These are phyloP conservation scores for Amyelois transitella DNA, from an alignment of 1,140 invertebrate species.

Conservation along the genomic window DNA sequence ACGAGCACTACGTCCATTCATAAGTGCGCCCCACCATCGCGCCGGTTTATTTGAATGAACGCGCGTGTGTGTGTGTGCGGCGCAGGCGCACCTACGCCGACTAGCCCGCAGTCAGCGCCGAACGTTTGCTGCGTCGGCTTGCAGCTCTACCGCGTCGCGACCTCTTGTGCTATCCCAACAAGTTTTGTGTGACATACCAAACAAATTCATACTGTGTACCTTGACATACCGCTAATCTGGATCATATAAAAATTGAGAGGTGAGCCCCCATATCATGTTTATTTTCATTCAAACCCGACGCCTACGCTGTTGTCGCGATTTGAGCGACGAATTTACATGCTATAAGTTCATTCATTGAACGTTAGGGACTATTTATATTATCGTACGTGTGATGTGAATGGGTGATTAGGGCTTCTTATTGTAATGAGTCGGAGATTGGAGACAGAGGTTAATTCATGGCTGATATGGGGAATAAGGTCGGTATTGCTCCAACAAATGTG, in stretches of 20 bases:
- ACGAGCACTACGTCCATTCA: slow-evolving; percentile 70
- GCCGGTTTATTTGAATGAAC: slow-evolving; percentile 44
- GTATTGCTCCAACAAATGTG: slow-evolving; percentile 1
- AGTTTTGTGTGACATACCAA: slow-evolving; percentile 41
- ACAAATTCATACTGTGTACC: slow-evolving; percentile 40
- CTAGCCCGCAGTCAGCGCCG: slow-evolving; percentile 35
- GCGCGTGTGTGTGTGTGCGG: slow-evolving; percentile 45
- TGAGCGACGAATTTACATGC: slow-evolving; percentile 69
- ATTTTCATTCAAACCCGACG: slow-evolving; percentile 64
- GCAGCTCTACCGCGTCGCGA: slow-evolving; percentile 26
- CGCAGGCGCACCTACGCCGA: slow-evolving; percentile 45
- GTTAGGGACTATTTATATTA: slow-evolving; percentile 59
- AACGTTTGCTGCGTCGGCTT: slow-evolving; percentile 31
- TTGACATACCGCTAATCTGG: slow-evolving; percentile 64
- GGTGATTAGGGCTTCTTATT: slow-evolving; percentile 37
- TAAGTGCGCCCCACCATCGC: slow-evolving; percentile 50
- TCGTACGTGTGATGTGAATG: slow-evolving; percentile 57
- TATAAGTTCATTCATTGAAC: slow-evolving; percentile 65
- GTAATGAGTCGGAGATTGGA: slow-evolving; percentile 22
- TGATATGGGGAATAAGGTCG: slow-evolving; percentile 18
- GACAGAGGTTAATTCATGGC: slow-evolving; percentile 37
- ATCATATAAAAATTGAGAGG: slow-evolving; percentile 68
- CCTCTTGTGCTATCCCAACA: slow-evolving; percentile 44
- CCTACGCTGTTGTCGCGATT: slow-evolving; percentile 69
- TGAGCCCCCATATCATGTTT: slow-evolving; percentile 51